Conservation (phyloP, 2,113 vertebrate genomes). For the Phycodurus eques region DNA sequence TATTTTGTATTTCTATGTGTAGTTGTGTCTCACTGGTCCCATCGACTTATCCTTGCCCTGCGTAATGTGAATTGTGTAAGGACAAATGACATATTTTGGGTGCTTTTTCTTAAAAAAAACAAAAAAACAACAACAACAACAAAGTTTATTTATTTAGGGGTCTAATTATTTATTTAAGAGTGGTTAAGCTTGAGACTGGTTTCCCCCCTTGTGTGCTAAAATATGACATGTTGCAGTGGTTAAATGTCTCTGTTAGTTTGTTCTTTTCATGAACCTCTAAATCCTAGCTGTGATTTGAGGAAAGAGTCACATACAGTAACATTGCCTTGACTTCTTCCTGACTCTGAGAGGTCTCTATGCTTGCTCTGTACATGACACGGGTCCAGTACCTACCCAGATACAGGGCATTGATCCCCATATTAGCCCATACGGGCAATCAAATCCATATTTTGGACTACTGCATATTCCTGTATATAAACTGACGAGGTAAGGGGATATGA, state of each 20-base stretch:
- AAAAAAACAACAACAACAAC: slow-evolving; percentile 6
- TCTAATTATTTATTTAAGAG: slow-evolving; percentile 63
- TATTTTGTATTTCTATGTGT: slow-evolving; percentile 74
- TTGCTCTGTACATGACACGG: slow-evolving; percentile 73
- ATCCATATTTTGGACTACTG: slow-evolving; percentile 94
- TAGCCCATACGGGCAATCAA: slow-evolving; percentile 89
- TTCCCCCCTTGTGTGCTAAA: slow-evolving; percentile 65
- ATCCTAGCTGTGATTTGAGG: slow-evolving; percentile 76
- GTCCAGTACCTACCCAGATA: slow-evolving; percentile 64
- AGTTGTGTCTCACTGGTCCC: slow-evolving; percentile 74
- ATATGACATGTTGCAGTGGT: slow-evolving; percentile 71
- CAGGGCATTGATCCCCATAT: slow-evolving; percentile 71
- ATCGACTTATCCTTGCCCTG: slow-evolving; percentile 71
- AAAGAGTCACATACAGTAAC: slow-evolving; percentile 77
- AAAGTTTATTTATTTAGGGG: slow-evolving; percentile 62
- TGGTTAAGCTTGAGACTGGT: slow-evolving; percentile 58
- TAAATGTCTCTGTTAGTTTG: slow-evolving; percentile 73
- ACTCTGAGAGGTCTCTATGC: slow-evolving; percentile 85
- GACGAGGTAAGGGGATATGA: slow-evolving; percentile 84
- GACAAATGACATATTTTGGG: slow-evolving; percentile 69
- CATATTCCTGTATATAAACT: slow-evolving; percentile 93
- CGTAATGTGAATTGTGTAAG: slow-evolving; percentile 74
- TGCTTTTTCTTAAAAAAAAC: slow-evolving; percentile 53
- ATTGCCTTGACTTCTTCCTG: slow-evolving; percentile 93
- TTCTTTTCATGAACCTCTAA: slow-evolving; percentile 81